Conservation (phyloP, 1,140 invertebrate species). For the Danaus plexippus region DNA sequence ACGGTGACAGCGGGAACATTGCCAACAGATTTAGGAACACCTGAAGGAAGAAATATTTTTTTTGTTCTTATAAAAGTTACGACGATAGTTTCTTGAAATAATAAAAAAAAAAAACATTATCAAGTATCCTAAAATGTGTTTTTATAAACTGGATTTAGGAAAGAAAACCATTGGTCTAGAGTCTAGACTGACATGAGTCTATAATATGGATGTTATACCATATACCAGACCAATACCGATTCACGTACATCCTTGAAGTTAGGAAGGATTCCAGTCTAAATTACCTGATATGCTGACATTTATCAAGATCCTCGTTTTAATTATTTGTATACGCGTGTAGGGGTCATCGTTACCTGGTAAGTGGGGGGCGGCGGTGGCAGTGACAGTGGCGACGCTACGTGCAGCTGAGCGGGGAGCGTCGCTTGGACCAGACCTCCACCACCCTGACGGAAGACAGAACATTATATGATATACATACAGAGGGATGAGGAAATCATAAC, state of each 20-base stretch:
- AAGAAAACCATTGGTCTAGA: too few relatives aligned
- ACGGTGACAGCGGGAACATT: slow-evolving; percentile 90
- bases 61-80: background rate
- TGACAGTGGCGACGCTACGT: slow-evolving; percentile 44
- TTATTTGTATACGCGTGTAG: too few relatives aligned
- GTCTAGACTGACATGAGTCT: too few relatives aligned
- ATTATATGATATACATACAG: background rate
- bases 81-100: background rate
- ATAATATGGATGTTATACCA: too few relatives aligned
- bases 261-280: too few relatives aligned
- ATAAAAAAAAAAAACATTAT: background rate
- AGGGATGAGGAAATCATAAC: too few relatives aligned
- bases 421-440: slow-evolving; percentile 45
- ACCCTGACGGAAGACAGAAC: slow-evolving; percentile 23
- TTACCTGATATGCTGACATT: too few relatives aligned
- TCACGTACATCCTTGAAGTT: too few relatives aligned
- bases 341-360: slow-evolving; percentile 40
- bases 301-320: too few relatives aligned
- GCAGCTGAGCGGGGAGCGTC: slow-evolving; percentile 42
- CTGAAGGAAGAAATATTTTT: slow-evolving; percentile 20
- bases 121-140: too few relatives aligned
- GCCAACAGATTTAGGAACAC: slow-evolving; percentile 73
- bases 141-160: too few relatives aligned
- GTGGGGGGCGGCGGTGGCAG: slow-evolving; percentile 55
- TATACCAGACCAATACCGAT: too few relatives aligned